Conservation (phyloP, 2,113 vertebrate species). For the Ammodytes dubius region DNA sequence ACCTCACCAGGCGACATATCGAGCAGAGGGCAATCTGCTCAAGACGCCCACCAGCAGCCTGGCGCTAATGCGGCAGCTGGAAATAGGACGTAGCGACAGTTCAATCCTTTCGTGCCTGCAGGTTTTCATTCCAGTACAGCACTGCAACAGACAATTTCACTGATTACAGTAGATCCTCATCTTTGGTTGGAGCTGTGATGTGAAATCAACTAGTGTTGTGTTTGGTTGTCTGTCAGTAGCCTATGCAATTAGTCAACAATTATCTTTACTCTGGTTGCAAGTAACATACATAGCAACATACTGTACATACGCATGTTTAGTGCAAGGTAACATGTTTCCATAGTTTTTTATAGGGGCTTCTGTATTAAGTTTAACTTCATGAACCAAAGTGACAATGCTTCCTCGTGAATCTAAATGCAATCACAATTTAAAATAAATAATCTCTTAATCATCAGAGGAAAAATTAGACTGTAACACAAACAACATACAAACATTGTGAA, state of each 20-base stretch:
- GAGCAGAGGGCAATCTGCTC: constrained; percentile 67
- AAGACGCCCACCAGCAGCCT: constrained; percentile 64
- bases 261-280: not conserved
- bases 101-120: constrained; percentile 11
- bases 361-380: not conserved
- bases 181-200: constrained; percentile 29
- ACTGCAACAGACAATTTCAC: not conserved
- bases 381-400: not conserved
- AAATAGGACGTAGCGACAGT: not conserved
- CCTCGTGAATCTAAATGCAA: not conserved
- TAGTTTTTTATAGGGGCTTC: not conserved
- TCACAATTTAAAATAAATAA: not conserved
- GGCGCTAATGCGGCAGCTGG: not conserved
- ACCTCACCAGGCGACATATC: constrained; percentile 74
- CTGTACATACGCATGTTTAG: not conserved
- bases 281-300: not conserved
- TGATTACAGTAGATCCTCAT: constrained; percentile 38
- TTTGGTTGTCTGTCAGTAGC: not conserved
- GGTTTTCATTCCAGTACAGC: constrained; percentile 17
- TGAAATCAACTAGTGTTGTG: constrained; percentile 43
- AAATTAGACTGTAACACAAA: too few species aligned
- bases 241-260: not conserved
- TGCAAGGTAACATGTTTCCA: not conserved
- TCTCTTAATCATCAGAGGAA: not conserved
- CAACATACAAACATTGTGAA: not conserved